A percentile compares a stretch with the other conserved stretches of the same genome.
These are phyloP conservation scores for Agriopis marginaria DNA, from an alignment of 2,888 invertebrate genomes.

Conservation along the genomic window DNA sequence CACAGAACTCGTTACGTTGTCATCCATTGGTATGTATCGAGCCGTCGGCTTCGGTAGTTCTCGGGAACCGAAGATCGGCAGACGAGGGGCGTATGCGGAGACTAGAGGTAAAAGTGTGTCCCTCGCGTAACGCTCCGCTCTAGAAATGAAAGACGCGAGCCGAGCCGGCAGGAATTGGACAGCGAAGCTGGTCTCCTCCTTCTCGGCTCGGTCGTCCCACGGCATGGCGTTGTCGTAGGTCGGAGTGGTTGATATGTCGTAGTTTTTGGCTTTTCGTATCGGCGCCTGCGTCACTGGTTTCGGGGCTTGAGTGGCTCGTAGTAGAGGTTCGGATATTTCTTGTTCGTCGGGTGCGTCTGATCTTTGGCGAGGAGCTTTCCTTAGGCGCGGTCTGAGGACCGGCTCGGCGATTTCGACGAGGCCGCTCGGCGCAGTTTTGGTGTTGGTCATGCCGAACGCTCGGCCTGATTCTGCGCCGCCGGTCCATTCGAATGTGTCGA, in stretches of 20 bases:
- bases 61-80: slow-evolving; percentile 86
- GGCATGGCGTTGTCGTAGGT: slow-evolving; percentile 66
- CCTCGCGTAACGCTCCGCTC: slow-evolving; percentile 93
- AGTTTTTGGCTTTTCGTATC: slow-evolving; percentile 76
- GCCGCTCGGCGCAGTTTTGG: slow-evolving; percentile 76
- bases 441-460: slow-evolving; percentile 87
- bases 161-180: slow-evolving; percentile 93
- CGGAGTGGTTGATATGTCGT: slow-evolving; percentile 75
- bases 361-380: slow-evolving; percentile 83
- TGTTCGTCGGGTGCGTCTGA: slow-evolving; percentile 80
- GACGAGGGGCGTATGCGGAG: slow-evolving; percentile 92
- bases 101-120: slow-evolving; percentile 92
- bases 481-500: slow-evolving; percentile 83
- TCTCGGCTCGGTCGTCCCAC: slow-evolving; percentile 69
- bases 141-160: slow-evolving; percentile 91
- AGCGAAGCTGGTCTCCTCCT: slow-evolving; percentile 82
- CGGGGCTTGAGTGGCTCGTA: slow-evolving; percentile 80
- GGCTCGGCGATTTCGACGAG: slow-evolving; percentile 91
- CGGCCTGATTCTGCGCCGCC: slow-evolving; percentile 81
- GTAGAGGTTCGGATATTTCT: slow-evolving; percentile 89
- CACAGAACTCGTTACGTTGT: slow-evolving; percentile 70
- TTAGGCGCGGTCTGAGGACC: slow-evolving; percentile 88
- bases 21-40: slow-evolving; percentile 88
- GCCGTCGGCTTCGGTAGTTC: slow-evolving; percentile 82
- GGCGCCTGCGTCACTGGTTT: slow-evolving; percentile 64